These are phyloP conservation scores for Rhopalosiphum nymphaeae DNA, from an alignment of 2,888 invertebrate genomes.

Conservation along the genomic window DNA sequence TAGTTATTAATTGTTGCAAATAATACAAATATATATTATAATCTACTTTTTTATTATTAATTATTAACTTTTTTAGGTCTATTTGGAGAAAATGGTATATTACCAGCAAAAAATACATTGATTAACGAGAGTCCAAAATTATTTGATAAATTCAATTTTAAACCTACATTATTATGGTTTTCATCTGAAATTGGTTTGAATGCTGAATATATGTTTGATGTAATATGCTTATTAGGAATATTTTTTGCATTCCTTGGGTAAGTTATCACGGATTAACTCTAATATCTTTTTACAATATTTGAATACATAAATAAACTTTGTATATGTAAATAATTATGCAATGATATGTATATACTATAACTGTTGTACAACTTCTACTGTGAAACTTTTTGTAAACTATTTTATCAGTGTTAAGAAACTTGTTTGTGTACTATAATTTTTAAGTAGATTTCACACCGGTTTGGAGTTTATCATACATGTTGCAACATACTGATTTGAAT, in stretches of 20 bases:
- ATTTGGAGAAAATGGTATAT: conserved; percentile 81
- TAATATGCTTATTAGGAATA: conserved; percentile 77
- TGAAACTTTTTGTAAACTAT: not conserved
- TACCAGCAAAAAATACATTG: conserved; percentile 75
- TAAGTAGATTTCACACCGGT: not conserved
- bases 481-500: no score
- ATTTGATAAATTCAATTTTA: conserved; percentile 68
- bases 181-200: conserved; percentile 78
- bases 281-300: not conserved
- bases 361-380: not conserved
- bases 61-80: conserved; percentile 73
- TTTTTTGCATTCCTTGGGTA: conserved; percentile 79
- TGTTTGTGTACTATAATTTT: not conserved
- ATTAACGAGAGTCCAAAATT: conserved; percentile 73
- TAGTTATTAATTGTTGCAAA: not conserved
- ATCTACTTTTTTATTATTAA: not conserved
- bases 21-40: not conserved
- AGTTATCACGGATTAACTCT: conserved; percentile 66
- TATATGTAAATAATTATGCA: not conserved
- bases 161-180: conserved; percentile 78
- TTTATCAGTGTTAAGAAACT: not conserved
- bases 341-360: not conserved
- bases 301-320: not conserved
- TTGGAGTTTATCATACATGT: no score
- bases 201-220: conserved; percentile 78